Percentiles rank a stretch among this genome's conserved stretches.
Conservation (phyloP, 2,113 vertebrate genomes). For the Brienomyrus longianalis region DNA sequence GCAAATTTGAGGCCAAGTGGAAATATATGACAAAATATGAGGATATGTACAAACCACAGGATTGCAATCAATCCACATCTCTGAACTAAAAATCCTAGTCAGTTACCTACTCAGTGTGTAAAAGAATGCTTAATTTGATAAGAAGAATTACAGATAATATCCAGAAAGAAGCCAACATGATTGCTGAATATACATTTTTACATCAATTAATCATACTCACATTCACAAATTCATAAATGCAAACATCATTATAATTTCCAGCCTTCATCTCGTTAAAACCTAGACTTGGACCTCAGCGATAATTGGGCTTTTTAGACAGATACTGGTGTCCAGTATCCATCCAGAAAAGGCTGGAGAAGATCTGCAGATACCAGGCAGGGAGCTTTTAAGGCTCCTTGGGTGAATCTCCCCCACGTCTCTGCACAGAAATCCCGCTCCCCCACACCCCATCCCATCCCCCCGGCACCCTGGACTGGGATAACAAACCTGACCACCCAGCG, state of each 20-base stretch:
- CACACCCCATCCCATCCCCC: background rate
- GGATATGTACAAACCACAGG: background rate
- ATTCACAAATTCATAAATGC: background rate
- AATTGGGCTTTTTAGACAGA: background rate
- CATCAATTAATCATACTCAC: background rate
- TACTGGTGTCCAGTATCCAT: background rate
- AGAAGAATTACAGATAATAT: background rate
- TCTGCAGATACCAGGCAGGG: background rate
- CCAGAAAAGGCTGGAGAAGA: background rate
- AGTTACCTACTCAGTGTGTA: background rate
- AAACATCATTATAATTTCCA: background rate
- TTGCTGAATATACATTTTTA: background rate
- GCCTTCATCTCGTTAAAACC: background rate
- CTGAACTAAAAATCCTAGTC: background rate
- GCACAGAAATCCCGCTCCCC: no score
- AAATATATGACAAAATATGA: background rate
- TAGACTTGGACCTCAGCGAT: background rate
- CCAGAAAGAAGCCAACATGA: background rate
- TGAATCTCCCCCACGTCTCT: no score
- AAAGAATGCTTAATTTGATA: background rate
- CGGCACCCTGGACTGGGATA: conserved; percentile 14
- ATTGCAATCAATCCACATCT: background rate
- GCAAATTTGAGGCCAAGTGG: background rate
- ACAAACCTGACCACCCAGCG: conserved; percentile 29
- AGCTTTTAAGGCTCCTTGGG: background rate